Conservation (phyloP, 2,113 vertebrate genomes). For the Ochotona curzoniae region DNA sequence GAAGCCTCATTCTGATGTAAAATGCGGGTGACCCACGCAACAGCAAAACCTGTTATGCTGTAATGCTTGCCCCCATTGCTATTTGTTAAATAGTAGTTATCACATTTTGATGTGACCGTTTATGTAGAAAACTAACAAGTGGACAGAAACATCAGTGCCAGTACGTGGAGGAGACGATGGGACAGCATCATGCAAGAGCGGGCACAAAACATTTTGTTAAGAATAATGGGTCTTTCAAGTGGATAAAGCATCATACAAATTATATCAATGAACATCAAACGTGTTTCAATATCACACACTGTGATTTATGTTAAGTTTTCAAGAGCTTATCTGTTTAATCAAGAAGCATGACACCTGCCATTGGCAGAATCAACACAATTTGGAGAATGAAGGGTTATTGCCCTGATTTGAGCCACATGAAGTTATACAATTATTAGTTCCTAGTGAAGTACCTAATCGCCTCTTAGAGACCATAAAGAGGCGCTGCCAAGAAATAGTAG, state of each 20-base stretch:
- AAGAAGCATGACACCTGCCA: background rate
- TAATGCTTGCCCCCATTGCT: too few species aligned
- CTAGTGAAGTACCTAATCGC: background rate
- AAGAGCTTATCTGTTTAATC: background rate
- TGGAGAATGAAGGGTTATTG: background rate
- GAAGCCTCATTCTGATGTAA: too few species aligned
- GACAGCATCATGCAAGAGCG: background rate
- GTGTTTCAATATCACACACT: background rate
- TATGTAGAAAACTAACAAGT: background rate
- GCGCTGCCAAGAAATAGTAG: background rate
- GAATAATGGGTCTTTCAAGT: background rate
- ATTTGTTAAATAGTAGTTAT: background rate
- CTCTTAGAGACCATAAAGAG: conserved; percentile 4
- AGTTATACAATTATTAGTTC: background rate
- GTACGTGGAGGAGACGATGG: background rate
- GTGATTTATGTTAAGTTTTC: conserved; percentile 37
- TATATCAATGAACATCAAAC: conserved; percentile 36
- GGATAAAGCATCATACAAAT: background rate
- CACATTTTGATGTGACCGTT: background rate
- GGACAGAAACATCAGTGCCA: background rate
- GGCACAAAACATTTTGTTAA: background rate
- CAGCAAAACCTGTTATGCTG: too few species aligned
- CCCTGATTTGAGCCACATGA: conserved; percentile 6
- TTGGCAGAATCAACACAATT: background rate
- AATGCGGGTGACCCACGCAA: too few species aligned